Evolutionary conservation across 2,888 invertebrate species (phyloP).

Genomic region (Strigamia maritima): DNA sequence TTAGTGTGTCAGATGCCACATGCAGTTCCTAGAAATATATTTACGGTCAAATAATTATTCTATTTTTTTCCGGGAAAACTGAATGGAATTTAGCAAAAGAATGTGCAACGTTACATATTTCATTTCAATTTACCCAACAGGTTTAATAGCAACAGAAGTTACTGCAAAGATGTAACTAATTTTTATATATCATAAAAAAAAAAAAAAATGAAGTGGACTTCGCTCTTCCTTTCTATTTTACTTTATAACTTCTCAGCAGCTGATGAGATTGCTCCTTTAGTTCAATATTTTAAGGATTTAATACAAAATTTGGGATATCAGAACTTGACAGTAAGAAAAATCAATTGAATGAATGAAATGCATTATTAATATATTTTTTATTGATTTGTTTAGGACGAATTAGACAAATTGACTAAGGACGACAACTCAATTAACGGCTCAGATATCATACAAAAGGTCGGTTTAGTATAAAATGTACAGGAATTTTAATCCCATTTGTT

Average conservation of each 20-base stretch:
- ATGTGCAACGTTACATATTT: not conserved
- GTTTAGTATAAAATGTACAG: not conserved
- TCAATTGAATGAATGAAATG: not conserved
- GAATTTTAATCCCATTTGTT: not conserved
- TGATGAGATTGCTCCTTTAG: not conserved
- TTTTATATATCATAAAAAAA: not conserved
- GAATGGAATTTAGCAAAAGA: not conserved
- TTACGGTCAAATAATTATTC: too few species aligned
- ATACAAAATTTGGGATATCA: not conserved
- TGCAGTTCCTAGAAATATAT: too few species aligned
- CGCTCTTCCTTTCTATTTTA: not conserved
- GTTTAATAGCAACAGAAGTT: not conserved
- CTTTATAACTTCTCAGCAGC: not conserved
- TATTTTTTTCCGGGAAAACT: too few species aligned
- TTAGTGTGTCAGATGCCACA: too few species aligned
- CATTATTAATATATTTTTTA: not conserved
- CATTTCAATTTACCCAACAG: not conserved
- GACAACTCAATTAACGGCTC: not conserved
- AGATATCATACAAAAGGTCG: constrained; percentile 1
- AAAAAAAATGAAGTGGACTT: not conserved
- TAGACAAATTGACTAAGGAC: not conserved
- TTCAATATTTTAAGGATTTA: not conserved
- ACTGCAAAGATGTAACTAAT: not conserved
- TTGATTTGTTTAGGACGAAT: constrained; percentile 4
- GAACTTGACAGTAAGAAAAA: not conserved